Percentiles rank a stretch among this genome's conserved stretches.
Conservation (phyloP, 2,888 invertebrate species). For the Creontiades dilutus region DNA sequence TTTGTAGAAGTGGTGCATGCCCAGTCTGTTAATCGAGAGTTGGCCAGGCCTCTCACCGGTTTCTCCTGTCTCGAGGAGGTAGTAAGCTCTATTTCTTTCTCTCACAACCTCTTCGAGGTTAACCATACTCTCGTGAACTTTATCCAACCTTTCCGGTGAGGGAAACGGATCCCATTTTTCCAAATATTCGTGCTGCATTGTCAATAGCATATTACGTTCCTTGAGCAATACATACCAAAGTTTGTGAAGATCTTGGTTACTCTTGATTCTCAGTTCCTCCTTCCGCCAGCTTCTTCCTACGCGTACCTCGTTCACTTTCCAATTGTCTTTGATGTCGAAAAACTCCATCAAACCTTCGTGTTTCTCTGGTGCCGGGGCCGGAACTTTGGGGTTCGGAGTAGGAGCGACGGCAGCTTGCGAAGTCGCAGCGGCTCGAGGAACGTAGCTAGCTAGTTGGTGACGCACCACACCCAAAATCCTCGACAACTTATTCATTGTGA, state of each 20-base stretch:
- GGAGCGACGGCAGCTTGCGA: not conserved
- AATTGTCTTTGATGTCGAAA: constrained; percentile 92
- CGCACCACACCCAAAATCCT: constrained; percentile 58
- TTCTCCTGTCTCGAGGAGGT: constrained; percentile 92
- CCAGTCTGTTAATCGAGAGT: constrained; percentile 82
- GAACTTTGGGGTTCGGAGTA: not conserved
- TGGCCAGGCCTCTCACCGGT: constrained; percentile 87
- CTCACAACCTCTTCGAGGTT: constrained; percentile 93
- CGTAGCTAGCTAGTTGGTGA: constrained; percentile 8
- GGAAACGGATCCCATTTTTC: constrained; percentile 86
- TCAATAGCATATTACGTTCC: constrained; percentile 97
- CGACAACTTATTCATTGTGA: constrained; percentile 40
- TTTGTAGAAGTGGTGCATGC: constrained; percentile 78
- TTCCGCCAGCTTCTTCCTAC: constrained; percentile 92
- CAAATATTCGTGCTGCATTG: constrained; percentile 93
- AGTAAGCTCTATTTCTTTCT: constrained; percentile 95
- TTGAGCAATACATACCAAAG: constrained; percentile 95
- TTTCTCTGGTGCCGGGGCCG: not conserved
- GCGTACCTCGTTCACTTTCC: constrained; percentile 87
- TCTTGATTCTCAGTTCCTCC: constrained; percentile 96
- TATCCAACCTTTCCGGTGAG: constrained; percentile 95
- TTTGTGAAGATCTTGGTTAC: constrained; percentile 96
- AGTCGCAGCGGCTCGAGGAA: not conserved
- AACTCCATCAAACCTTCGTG: constrained; percentile 86
- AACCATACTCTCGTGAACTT: constrained; percentile 95